phyloP scores from a whole-genome alignment of 2,888 invertebrate genomes.

The Aethes cnicana region DNA sequence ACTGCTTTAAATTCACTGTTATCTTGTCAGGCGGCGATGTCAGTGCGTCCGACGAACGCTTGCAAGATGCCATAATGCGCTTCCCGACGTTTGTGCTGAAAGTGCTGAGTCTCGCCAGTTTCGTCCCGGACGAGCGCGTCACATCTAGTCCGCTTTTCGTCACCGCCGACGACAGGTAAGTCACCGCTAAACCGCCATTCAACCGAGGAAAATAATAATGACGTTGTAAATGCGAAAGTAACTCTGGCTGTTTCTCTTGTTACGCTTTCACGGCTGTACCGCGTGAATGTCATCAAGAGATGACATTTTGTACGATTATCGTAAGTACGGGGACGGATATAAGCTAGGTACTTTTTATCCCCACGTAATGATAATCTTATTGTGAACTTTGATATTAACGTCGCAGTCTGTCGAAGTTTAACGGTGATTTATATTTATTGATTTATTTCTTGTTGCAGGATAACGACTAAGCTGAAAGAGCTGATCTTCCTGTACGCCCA shows the following conservation, averaged over 20 bases:
- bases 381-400: no score
- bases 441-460: constrained; percentile 37
- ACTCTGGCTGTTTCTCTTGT: no score
- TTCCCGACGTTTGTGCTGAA: constrained; percentile 45
- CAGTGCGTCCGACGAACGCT: constrained; percentile 38
- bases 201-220: no score
- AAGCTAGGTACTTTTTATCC: no score
- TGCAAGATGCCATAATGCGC: constrained; percentile 46
- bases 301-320: no score
- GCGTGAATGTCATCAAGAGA: no score
- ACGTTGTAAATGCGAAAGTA: no score
- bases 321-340: no score
- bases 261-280: no score
- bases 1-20: constrained; percentile 3
- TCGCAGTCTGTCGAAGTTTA: no score
- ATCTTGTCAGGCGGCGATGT: constrained; percentile 35
- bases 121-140: constrained; percentile 11
- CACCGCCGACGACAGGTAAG: constrained; percentile 30
- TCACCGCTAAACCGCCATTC: no score
- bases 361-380: no score
- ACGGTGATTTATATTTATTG: background rate
- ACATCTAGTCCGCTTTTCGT: constrained; percentile 35
- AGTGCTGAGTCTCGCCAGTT: constrained; percentile 40
- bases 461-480: constrained; percentile 36
- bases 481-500: constrained; percentile 48